Base-by-base conservation (phyloP, 2,797 vertebrate genomes). In the Xyrichtys novacula region DNA sequence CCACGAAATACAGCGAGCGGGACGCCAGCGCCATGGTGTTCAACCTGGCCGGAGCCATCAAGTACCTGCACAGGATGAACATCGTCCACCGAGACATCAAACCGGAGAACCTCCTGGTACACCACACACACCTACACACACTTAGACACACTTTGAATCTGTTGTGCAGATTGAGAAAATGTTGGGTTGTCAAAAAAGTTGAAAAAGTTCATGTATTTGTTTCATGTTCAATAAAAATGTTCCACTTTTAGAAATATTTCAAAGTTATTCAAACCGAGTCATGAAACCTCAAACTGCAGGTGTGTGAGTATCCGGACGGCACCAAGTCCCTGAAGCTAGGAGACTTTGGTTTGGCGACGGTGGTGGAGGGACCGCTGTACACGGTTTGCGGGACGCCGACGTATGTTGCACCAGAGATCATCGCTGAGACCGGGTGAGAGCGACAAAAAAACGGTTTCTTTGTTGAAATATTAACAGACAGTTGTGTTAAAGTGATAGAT, bases 1-100 rank as follows among this genome's bases (percentile, higher is more conserved):
- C 97, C 59, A 99, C 97, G 0, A 99, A 98, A 90, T 99, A 99
- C 78, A 98, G 97, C 0, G 98, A 99, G 87, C 91, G 94, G 2
- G 97, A 99, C 4, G 95, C 97, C 74, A 98, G 98, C 10, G 97
- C 97, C 40, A 99, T 99, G 98, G 95, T 99, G 63, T 98, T 96
- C 89, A 99, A 99, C 85, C 92, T 99, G 43, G 95, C 95, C 10
- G 97, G 91, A 0, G 98, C 97, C 20, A 91, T 99, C 78, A 93
- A 95, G 64, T 99, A 99, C 72, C 95, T 99, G 54, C 98, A 99
- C 17, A 66, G 93, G 1, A 96, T 98, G 90, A 96, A 95, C 91
- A 99, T 99, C 0, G 97, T 98, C 2, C 98, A 99, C 90, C 90
- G 98, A 59, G 98, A 99, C 85, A 99, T 99, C 92, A 99, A 99